Conservation (phyloP, 2,113 vertebrate genomes). For the Chloropsis hardwickii region DNA sequence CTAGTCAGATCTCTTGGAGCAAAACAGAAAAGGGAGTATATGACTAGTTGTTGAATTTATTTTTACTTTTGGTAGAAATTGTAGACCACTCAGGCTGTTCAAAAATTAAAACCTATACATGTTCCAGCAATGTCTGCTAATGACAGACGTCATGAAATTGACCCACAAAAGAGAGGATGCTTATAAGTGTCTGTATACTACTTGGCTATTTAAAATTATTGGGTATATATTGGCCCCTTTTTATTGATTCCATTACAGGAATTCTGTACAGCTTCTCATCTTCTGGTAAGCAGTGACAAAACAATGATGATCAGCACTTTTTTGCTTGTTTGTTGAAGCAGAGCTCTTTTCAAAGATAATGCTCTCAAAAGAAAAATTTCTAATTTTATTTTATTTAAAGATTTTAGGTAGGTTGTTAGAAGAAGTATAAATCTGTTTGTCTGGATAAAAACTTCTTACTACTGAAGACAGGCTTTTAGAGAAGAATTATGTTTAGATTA, state of each 20-base stretch:
- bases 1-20: too few species aligned
- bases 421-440: not conserved
- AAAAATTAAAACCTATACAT: not conserved
- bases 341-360: not conserved
- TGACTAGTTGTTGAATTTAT: not conserved
- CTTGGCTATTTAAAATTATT: not conserved
- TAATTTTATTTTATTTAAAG: not conserved
- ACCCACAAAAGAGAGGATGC: not conserved
- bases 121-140: not conserved
- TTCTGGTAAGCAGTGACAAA: not conserved
- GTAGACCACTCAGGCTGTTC: not conserved
- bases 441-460: not conserved
- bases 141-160: not conserved
- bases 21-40: not conserved
- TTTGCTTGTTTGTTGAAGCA: not conserved
- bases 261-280: not conserved
- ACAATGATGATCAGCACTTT: not conserved
- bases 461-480: not conserved
- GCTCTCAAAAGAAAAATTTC: not conserved
- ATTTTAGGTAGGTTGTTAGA: not conserved
- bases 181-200: not conserved
- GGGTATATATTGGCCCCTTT: fast-evolving
- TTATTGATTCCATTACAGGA: not conserved
- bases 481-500: not conserved
- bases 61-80: not conserved